Conservation (phyloP, 2,888 invertebrate genomes). For the Lissonota sp. region DNA sequence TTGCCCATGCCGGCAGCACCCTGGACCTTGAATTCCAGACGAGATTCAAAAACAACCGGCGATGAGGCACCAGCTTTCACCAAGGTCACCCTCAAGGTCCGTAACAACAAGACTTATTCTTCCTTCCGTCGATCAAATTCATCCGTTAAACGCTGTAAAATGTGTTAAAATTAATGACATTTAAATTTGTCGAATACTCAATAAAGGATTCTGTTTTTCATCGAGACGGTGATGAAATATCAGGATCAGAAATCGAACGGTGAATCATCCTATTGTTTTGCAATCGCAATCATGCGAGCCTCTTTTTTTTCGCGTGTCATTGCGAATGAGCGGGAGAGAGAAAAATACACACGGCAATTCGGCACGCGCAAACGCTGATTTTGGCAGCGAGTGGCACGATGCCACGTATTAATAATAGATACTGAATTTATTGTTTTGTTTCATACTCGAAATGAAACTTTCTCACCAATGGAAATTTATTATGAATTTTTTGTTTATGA, state of each 20-base stretch:
- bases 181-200: too few species aligned
- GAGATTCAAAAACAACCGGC: constrained; percentile 78
- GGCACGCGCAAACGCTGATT: constrained; percentile 4
- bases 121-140: not conserved
- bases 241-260: too few species aligned
- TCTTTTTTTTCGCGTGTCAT: too few species aligned
- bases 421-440: constrained; percentile 50
- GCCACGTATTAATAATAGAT: constrained; percentile 61
- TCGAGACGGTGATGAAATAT: too few species aligned
- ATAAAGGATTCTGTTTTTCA: too few species aligned
- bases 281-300: too few species aligned
- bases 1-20: constrained; percentile 86
- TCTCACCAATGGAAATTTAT: too few species aligned
- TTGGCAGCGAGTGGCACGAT: constrained; percentile 43
- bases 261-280: too few species aligned
- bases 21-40: constrained; percentile 86
- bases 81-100: constrained; percentile 81
- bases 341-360: not conserved
- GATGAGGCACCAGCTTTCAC: constrained; percentile 82
- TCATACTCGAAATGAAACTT: constrained; percentile 7
- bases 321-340: too few species aligned
- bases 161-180: too few species aligned
- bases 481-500: too few species aligned
- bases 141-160: too few species aligned
- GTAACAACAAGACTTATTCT: constrained; percentile 24